Base-by-base conservation (phyloP, 2,888 invertebrate species). In the Onchidella celtica region DNA sequence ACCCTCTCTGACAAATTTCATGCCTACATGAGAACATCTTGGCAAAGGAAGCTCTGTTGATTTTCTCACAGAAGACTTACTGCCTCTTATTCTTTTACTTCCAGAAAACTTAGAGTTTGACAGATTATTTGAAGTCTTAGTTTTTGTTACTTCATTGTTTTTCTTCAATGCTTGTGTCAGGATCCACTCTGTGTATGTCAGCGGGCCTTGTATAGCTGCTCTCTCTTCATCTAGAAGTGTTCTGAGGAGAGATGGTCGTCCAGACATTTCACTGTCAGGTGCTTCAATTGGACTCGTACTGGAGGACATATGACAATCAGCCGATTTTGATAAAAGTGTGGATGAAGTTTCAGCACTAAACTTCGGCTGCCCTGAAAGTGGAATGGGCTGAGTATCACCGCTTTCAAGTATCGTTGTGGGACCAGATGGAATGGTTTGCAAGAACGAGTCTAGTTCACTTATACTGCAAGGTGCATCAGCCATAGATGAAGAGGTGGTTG, bases 141-240 rank as follows among this genome's bases (percentile, higher is more conserved):
- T 29, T 36, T 29, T 65, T n/a, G 72, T 47, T 14, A 29, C 21
- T 4, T 72, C 63, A 73, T 14, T n/a, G 4, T 57, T 47, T 34
- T 79, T 72, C 47, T 65, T 65, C 38, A 72, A 27, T 34, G 72
- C 40, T 29, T 79, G 34, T 17, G 59, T 34, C 24, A 73, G 55
- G 27, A 79, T 55, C 72, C 79, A 79, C 24, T 65, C 65, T 27
- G 32, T 40, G 36, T 73, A 65, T 6, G 57, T 79, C 14, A 73
- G 14, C 11, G 79, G 79, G 11, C 73, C 73, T 65, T 73, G 79
- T 24, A 73, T 61, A 29, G 72, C 61, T 63, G 68, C 68, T 32
- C 66, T 82, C 47, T 81, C 81, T 66, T 82, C 79, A 63, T 84
- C 84, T 36, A 85, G 73, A 27, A 85, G 74, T 3, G 79, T 79